These are phyloP conservation scores for Characodon lateralis DNA, from an alignment of 2,797 vertebrate genomes.

Conservation along the genomic window DNA sequence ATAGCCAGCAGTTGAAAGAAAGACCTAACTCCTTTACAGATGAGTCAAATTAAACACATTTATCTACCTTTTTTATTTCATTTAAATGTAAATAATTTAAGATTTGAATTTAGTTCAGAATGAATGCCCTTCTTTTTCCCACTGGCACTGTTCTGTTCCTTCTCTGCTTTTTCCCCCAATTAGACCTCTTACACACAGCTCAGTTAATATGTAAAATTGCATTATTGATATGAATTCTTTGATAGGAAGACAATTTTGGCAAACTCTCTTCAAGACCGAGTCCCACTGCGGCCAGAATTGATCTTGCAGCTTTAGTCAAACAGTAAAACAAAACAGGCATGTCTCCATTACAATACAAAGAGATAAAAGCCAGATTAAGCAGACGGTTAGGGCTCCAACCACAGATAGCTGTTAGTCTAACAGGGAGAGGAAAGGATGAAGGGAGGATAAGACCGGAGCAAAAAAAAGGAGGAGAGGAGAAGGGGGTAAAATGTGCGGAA, in stretches of 20 bases:
- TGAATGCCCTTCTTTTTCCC: slow-evolving; percentile 11
- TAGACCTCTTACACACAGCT: slow-evolving; percentile 62
- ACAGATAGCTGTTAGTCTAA: slow-evolving; percentile 73
- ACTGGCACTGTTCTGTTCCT: slow-evolving; percentile 9
- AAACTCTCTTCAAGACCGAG: slow-evolving; percentile 56
- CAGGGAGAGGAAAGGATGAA: slow-evolving; percentile 49
- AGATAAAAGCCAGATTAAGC: slow-evolving; percentile 85
- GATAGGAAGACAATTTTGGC: slow-evolving; percentile 65
- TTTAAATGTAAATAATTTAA: slow-evolving; percentile 33
- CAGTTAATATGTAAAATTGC: slow-evolving; percentile 63
- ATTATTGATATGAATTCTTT: slow-evolving; percentile 66
- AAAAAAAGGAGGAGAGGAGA: slow-evolving; percentile 52
- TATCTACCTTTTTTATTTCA: slow-evolving; percentile 20
- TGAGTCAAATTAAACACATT: slow-evolving; percentile 18
- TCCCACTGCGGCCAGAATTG: slow-evolving; percentile 62
- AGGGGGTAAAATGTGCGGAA: slow-evolving; percentile 50
- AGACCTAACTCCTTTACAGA: slow-evolving; percentile 9
- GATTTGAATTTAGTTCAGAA: slow-evolving; percentile 26
- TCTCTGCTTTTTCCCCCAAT: slow-evolving; percentile 39
- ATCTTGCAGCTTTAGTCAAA: slow-evolving; percentile 76
- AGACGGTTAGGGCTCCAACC: slow-evolving; percentile 62
- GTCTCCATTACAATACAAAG: slow-evolving; percentile 83
- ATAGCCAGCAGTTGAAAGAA: slow-evolving; percentile 30
- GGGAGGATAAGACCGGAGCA: slow-evolving; percentile 41
- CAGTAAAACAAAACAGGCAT: slow-evolving; percentile 84